These are phyloP conservation scores for Halichoerus grypus DNA, from an alignment of 2,113 vertebrate species.

Conservation along the genomic window DNA sequence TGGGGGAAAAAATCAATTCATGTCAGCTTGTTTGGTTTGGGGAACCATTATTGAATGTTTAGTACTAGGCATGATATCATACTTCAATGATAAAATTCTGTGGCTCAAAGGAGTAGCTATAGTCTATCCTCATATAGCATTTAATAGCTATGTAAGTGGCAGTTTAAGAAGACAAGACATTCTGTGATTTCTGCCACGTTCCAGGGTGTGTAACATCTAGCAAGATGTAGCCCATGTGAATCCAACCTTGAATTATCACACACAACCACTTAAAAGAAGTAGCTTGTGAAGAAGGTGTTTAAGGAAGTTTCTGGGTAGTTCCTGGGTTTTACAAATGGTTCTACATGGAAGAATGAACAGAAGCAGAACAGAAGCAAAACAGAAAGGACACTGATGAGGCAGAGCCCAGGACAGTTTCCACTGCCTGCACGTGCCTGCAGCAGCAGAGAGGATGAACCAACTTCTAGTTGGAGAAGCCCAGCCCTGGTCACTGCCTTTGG, in stretches of 20 bases:
- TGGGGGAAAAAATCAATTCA: not conserved
- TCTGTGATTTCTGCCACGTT: not conserved
- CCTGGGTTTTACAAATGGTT: not conserved
- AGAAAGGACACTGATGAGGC: not conserved
- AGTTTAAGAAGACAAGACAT: not conserved
- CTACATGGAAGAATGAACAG: not conserved
- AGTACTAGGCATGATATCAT: not conserved
- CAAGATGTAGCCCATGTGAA: not conserved
- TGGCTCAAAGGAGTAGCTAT: not conserved
- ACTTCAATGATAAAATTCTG: not conserved
- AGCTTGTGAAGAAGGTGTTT: not conserved
- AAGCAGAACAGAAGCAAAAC: not conserved
- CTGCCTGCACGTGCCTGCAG: accelerated
- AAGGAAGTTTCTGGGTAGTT: not conserved
- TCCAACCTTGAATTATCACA: not conserved
- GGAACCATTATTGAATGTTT: not conserved
- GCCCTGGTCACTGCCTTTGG: not conserved
- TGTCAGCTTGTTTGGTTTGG: not conserved
- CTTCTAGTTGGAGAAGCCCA: not conserved
- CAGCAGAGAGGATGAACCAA: not conserved
- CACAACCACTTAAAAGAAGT: not conserved
- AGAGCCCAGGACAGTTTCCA: not conserved
- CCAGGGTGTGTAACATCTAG: not conserved
- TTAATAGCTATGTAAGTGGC: not conserved
- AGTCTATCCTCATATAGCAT: not conserved